Evolutionary conservation across 2,888 invertebrate genomes (phyloP).

Genomic region (Resseliella maxima): DNA sequence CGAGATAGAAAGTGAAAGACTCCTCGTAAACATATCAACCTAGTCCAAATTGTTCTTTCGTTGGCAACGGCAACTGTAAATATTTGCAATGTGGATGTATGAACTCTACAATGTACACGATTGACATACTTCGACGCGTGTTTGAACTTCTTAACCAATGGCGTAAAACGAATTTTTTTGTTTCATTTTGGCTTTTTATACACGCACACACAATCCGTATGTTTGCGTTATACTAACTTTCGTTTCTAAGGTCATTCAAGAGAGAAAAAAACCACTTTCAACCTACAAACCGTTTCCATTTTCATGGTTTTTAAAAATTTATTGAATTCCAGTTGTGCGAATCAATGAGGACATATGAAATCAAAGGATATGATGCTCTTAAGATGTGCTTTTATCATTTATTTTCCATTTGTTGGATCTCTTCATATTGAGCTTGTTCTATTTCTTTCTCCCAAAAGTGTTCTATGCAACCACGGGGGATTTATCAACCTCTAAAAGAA

Average conservation of each 20-base stretch:
- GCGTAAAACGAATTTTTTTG: no score
- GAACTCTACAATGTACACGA: neutral
- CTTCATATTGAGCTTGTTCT: no score
- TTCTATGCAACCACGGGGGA: no score
- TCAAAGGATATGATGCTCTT: neutral
- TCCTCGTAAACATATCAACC: no score
- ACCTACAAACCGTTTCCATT: constrained; percentile 22
- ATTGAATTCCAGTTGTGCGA: neutral
- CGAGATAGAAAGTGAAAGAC: no score
- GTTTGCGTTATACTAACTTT: neutral
- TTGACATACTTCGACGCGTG: neutral
- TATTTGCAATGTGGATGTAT: neutral
- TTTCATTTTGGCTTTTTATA: neutral
- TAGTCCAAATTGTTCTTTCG: neutral
- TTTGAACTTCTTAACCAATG: no score
- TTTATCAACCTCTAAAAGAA: no score
- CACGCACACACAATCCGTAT: no score
- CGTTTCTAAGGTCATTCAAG: constrained; percentile 27
- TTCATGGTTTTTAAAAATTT: neutral
- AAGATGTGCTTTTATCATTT: neutral
- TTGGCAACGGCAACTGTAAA: neutral
- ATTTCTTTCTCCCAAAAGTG: no score
- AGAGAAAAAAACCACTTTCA: neutral
- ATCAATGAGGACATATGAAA: neutral
- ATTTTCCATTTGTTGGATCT: no score